phyloP scores from a whole-genome alignment of 2,113 vertebrate genomes.

The Solea solea region DNA sequence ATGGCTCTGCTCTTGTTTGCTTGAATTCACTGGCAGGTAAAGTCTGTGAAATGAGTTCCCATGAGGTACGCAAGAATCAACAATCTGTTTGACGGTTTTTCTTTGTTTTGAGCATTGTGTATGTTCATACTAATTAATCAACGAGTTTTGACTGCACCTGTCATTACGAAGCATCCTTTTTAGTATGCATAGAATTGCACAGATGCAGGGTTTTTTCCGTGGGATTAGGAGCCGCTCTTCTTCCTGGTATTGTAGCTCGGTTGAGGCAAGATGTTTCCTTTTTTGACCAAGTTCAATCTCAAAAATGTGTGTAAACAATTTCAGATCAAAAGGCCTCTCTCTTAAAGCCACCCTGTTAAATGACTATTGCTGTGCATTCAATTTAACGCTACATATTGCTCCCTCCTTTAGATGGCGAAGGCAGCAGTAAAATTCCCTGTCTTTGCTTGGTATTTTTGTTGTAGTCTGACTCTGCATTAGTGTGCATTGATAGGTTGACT shows the following conservation, averaged over 20 bases:
- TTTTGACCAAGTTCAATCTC: slow-evolving; percentile 22
- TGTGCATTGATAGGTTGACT: slow-evolving; percentile 46
- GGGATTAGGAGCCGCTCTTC: not conserved
- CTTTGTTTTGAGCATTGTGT: slow-evolving; percentile 34
- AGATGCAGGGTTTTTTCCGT: not conserved
- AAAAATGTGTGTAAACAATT: slow-evolving; percentile 59
- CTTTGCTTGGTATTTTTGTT: slow-evolving; percentile 52
- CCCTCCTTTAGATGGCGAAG: slow-evolving; percentile 53
- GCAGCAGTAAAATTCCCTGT: slow-evolving; percentile 52
- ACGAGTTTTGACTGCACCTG: slow-evolving; percentile 12
- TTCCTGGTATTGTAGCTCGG: not conserved
- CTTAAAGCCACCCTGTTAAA: slow-evolving; percentile 67
- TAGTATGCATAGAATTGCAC: not conserved
- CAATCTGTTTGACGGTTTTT: slow-evolving; percentile 36
- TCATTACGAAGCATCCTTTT: slow-evolving; percentile 20
- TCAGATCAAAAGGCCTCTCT: slow-evolving; percentile 57
- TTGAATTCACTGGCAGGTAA: slow-evolving; percentile 45
- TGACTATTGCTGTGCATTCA: slow-evolving; percentile 66
- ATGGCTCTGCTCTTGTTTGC: slow-evolving; percentile 19
- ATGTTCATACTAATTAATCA: slow-evolving; percentile 41
- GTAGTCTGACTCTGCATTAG: slow-evolving; percentile 60
- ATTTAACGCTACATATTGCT: slow-evolving; percentile 73
- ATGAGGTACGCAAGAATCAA: slow-evolving; percentile 43
- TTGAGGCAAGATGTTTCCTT: not conserved
- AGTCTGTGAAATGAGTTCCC: slow-evolving; percentile 56